Conservation (phyloP, 2,797 vertebrate species). For the Cheirogaleus major region DNA sequence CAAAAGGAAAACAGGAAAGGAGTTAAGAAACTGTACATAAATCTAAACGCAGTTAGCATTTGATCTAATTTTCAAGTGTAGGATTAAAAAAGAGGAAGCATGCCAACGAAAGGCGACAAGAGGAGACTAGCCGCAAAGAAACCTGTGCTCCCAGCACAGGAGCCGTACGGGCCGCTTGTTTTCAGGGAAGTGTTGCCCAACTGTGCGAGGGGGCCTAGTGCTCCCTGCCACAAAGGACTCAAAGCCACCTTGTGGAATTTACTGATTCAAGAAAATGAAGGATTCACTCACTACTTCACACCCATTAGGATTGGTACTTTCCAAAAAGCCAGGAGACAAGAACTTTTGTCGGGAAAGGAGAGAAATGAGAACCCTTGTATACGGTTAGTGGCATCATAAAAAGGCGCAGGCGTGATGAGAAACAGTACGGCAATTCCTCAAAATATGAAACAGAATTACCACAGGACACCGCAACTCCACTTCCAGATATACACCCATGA, state of each 20-base stretch:
- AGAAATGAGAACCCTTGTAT: background rate
- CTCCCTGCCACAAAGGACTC: background rate
- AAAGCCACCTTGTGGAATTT: background rate
- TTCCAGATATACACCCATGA: background rate
- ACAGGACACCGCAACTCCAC: background rate
- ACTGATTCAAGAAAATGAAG: background rate
- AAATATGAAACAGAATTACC: background rate
- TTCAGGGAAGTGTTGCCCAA: background rate
- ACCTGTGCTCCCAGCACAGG: rapidly evolving
- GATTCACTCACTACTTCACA: background rate
- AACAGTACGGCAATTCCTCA: rapidly evolving
- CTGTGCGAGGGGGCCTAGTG: background rate
- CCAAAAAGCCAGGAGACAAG: background rate
- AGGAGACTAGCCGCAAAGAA: background rate
- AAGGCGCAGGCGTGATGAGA: rapidly evolving
- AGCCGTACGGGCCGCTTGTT: background rate
- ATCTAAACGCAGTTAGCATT: slow-evolving; percentile 37
- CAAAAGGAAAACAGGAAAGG: slow-evolving; percentile 69
- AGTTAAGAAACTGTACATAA: slow-evolving; percentile 75
- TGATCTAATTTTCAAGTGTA: slow-evolving; percentile 80
- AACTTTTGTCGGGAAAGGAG: background rate
- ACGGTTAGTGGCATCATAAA: background rate
- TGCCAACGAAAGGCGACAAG: background rate
- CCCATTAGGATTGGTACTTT: background rate
- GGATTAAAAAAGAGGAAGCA: slow-evolving; percentile 65